These are phyloP conservation scores for Palythoa heliodiscus DNA, from an alignment of 92 coral and sea anemone species.

Conservation along the genomic window DNA sequence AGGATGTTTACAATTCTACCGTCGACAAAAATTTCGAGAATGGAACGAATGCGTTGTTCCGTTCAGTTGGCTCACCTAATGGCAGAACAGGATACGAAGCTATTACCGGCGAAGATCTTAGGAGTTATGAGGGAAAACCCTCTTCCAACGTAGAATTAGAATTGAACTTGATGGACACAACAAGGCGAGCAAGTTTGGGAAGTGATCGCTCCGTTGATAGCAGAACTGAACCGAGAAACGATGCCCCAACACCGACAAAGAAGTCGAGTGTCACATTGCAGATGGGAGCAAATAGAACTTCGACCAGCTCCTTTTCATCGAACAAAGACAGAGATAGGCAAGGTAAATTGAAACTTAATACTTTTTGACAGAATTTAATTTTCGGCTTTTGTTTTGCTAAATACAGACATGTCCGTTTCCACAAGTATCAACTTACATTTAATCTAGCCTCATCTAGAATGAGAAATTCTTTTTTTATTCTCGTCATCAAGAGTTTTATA, in stretches of 20 bases:
- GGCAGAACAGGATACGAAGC: background rate
- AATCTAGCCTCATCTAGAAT: too few relatives aligned
- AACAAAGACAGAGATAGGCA: conserved; percentile 25
- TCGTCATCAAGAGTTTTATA: too few relatives aligned
- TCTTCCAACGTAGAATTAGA: conserved; percentile 7
- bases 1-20: conserved; percentile 16
- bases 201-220: conserved; percentile 20
- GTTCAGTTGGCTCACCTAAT: background rate
- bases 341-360: conserved; percentile 1
- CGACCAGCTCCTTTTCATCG: conserved; percentile 31
- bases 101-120: background rate
- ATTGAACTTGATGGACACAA: background rate
- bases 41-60: conserved; percentile 6
- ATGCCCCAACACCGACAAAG: conserved; percentile 23
- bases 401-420: background rate
- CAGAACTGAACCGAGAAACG: conserved; percentile 8
- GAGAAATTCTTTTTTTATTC: too few relatives aligned
- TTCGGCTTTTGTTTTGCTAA: background rate
- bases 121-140: conserved; percentile 18
- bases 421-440: too few relatives aligned
- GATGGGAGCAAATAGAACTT: conserved; percentile 18
- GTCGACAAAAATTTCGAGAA: conserved; percentile 23
- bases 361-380: background rate
- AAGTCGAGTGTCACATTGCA: conserved; percentile 40
- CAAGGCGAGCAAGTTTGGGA: conserved; percentile 15